Conservation (phyloP, 2,888 invertebrate species). For the Cryptosula pallasiana region DNA sequence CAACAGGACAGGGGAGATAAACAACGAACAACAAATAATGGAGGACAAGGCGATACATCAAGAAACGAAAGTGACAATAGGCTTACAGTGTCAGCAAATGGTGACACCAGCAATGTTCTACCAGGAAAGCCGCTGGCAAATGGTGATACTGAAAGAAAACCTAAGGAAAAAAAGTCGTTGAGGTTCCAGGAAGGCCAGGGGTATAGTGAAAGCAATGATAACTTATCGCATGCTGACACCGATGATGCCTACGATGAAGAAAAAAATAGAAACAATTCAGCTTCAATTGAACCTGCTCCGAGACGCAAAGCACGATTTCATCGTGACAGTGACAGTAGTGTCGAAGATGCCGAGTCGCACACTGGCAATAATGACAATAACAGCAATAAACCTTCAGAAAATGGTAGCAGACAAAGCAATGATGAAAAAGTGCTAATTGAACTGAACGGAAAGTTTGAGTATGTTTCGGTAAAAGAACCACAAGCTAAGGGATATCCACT, state of each 20-base stretch:
- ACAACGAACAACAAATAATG: too few species aligned
- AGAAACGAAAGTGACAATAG: neutral
- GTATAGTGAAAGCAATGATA: neutral
- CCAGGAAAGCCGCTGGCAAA: neutral
- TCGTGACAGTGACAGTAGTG: neutral
- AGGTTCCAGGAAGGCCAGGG: too few species aligned
- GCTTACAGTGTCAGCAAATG: neutral
- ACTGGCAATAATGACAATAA: neutral
- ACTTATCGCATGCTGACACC: neutral
- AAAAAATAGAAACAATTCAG: neutral
- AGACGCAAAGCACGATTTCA: neutral
- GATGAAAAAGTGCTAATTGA: conserved; percentile 46
- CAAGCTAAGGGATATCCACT: conserved; percentile 32
- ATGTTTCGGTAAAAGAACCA: conserved; percentile 41
- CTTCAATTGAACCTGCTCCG: neutral
- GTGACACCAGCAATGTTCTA: neutral
- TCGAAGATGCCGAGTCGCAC: too few species aligned
- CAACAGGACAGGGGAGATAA: neutral
- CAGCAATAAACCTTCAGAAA: neutral
- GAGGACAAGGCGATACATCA: neutral
- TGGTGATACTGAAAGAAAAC: neutral
- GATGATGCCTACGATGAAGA: neutral
- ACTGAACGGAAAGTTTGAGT: conserved; percentile 44
- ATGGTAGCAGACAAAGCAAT: conserved; percentile 25
- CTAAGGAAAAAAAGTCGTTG: neutral